phyloP scores from a whole-genome alignment of 2,888 invertebrate species.

The Melinopterus prodromus region DNA sequence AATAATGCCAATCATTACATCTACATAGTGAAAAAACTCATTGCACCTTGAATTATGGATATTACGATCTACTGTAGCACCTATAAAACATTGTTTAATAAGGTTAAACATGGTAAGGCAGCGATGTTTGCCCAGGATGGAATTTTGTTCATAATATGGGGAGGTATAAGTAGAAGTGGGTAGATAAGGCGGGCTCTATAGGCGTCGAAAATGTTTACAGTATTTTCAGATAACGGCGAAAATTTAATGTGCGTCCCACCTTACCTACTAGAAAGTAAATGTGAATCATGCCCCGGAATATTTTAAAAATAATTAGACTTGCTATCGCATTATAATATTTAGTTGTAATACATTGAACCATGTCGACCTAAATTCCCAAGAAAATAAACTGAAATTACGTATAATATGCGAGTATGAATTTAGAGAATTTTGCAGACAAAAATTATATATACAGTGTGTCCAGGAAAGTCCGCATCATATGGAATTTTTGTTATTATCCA shows the following conservation, averaged over 20 bases:
- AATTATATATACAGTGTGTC: too few relatives aligned
- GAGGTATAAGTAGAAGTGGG: constrained; percentile 20
- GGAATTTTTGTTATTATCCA: too few relatives aligned
- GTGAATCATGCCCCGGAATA: constrained; percentile 47
- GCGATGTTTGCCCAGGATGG: background rate
- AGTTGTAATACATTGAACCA: constrained; percentile 8
- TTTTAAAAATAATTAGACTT: constrained; percentile 45
- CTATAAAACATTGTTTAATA: constrained; percentile 9
- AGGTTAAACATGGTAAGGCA: constrained; percentile 14
- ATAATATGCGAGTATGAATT: too few relatives aligned
- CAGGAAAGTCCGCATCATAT: too few relatives aligned
- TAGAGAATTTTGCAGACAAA: too few relatives aligned
- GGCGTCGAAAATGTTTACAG: constrained; percentile 37
- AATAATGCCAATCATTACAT: too few relatives aligned
- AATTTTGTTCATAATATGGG: constrained; percentile 17
- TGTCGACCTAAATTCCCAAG: background rate
- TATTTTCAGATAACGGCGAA: constrained; percentile 38
- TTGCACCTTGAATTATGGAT: too few relatives aligned
- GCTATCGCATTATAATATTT: constrained; percentile 22
- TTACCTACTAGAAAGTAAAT: constrained; percentile 35
- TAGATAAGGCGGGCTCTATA: constrained; percentile 36
- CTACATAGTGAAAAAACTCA: too few relatives aligned
- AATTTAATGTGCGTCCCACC: constrained; percentile 34
- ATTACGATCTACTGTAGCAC: background rate
- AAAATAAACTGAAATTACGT: background rate